Percentiles rank a stretch among this genome's conserved stretches.
Conservation (phyloP, 1,140 invertebrate species). For the Ditylenchus dipsaci region DNA sequence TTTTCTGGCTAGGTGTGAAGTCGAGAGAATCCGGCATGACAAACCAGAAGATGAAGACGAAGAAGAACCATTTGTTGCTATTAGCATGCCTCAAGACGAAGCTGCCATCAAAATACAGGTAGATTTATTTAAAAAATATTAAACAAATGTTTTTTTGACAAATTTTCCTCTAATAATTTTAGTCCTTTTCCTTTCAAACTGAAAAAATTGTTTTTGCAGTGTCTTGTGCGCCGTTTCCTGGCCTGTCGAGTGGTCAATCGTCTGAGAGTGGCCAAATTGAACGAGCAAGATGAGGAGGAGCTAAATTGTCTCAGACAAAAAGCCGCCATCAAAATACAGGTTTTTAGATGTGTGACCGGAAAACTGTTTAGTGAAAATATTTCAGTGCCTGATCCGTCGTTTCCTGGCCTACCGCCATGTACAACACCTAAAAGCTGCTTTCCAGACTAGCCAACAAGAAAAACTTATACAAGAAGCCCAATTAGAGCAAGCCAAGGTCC, state of each 20-base stretch:
- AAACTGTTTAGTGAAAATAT: too few relatives aligned
- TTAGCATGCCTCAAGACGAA: neutral
- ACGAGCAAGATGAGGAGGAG: too few relatives aligned
- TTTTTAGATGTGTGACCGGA: too few relatives aligned
- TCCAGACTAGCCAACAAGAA: neutral
- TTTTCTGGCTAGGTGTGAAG: neutral
- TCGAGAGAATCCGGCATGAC: neutral
- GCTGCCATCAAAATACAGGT: neutral
- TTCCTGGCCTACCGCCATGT: neutral
- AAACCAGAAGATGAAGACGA: neutral
- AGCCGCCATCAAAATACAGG: conserved; percentile 1
- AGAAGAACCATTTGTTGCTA: neutral
- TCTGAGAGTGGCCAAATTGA: neutral
- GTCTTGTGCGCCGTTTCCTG: neutral
- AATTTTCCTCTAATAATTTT: too few relatives aligned
- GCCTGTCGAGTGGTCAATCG: neutral
- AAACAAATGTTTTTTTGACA: too few relatives aligned
- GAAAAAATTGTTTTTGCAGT: neutral
- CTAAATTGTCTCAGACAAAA: neutral
- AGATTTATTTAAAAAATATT: too few relatives aligned
- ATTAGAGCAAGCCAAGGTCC: neutral
- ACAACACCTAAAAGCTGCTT: neutral
- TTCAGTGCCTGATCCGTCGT: neutral
- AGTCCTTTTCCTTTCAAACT: too few relatives aligned
- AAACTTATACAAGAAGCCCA: neutral